These are phyloP conservation scores for Amblyornis subalaris DNA, from an alignment of 2,113 vertebrate genomes.

Conservation along the genomic window DNA sequence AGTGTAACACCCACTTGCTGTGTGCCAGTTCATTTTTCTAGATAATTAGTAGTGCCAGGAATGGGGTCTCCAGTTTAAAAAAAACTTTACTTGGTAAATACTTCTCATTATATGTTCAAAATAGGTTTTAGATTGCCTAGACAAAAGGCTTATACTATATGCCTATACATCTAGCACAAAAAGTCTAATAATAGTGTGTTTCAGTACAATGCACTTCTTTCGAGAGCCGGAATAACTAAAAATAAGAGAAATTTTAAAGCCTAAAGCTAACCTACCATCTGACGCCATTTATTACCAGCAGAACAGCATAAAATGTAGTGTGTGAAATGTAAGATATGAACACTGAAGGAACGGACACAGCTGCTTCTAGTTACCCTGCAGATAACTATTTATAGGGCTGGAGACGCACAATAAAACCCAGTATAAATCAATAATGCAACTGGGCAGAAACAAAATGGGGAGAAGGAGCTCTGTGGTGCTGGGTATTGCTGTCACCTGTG, in stretches of 20 bases:
- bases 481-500: background rate
- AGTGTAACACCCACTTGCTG: constrained; percentile 2
- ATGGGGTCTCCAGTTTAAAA: constrained; percentile 12
- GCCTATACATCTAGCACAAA: constrained; percentile 5
- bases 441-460: background rate
- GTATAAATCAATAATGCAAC: background rate
- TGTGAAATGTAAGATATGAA: background rate
- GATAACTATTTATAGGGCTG: background rate
- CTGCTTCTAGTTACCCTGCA: background rate
- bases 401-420: background rate
- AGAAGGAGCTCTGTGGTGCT: accelerated
- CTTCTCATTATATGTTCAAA: constrained; percentile 29
- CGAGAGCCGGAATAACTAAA: constrained; percentile 19
- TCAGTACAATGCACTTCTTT: background rate
- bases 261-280: constrained; percentile 18
- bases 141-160: constrained; percentile 26
- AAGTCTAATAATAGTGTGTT: background rate
- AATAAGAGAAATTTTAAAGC: background rate
- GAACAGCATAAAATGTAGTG: background rate
- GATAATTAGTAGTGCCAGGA: constrained; percentile 2
- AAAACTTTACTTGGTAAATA: constrained; percentile 36
- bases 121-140: constrained; percentile 25
- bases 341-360: background rate
- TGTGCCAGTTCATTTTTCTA: constrained; percentile 15
- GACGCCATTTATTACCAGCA: background rate